Evolutionary conservation across 2,888 invertebrate genomes (phyloP).

Genomic region (Brachyopa scutellaris): DNA sequence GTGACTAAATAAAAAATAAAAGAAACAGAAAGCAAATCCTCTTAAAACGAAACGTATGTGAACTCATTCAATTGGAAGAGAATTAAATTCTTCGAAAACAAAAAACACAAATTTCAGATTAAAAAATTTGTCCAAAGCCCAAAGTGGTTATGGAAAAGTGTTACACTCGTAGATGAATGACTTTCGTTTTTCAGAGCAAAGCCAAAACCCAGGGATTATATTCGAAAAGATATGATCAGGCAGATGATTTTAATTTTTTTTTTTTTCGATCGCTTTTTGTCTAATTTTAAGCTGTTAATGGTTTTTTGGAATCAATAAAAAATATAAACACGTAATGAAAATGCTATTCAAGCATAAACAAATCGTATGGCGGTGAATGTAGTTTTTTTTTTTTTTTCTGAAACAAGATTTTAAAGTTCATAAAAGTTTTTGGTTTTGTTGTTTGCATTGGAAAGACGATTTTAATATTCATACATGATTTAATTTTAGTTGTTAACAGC

Average conservation of each 20-base stretch:
- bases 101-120: conserved; percentile 43
- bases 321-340: not conserved
- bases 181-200: not conserved
- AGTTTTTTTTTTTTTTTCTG: not conserved
- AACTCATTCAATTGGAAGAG: conserved; percentile 58
- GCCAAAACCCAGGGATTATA: not conserved
- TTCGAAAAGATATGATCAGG: no score
- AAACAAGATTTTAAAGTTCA: not conserved
- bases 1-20: not conserved
- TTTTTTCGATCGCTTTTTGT: not conserved
- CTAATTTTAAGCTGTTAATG: conserved; percentile 39
- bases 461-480: not conserved
- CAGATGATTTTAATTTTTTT: not conserved
- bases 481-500: not conserved
- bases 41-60: conserved; percentile 31
- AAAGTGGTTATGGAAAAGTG: conserved; percentile 23
- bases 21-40: conserved; percentile 10
- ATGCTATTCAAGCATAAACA: not conserved
- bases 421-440: not conserved
- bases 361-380: no score
- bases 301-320: not conserved
- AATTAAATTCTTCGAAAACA: conserved; percentile 47
- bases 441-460: not conserved
- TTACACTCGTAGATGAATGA: conserved; percentile 23
- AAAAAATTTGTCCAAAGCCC: conserved; percentile 16